A percentile compares a stretch with the other conserved stretches of the same genome.
Conservation (phyloP, 1,140 invertebrate species). For the Eulimnadia texana region DNA sequence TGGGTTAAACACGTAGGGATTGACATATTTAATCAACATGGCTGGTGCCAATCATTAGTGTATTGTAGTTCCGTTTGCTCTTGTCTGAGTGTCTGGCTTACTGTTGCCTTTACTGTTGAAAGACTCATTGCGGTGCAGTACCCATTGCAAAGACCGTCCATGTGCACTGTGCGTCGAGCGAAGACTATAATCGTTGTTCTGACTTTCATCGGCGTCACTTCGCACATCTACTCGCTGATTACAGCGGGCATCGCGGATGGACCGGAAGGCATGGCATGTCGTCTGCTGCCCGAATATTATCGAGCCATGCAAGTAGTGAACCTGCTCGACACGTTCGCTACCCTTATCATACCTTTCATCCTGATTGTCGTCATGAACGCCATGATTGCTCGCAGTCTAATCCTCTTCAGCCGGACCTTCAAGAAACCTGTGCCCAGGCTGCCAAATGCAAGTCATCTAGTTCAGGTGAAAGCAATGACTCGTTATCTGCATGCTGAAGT, state of each 20-base stretch:
- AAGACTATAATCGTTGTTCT: slow-evolving; percentile 33
- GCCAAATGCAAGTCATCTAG: background rate
- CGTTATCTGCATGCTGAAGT: too few species aligned
- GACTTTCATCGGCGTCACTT: slow-evolving; percentile 7
- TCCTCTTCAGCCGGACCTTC: slow-evolving; percentile 33
- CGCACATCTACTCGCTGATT: slow-evolving; percentile 23
- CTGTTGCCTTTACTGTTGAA: slow-evolving; percentile 41
- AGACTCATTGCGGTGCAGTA: slow-evolving; percentile 64
- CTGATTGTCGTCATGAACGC: slow-evolving; percentile 43
- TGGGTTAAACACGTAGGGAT: slow-evolving; percentile 38
- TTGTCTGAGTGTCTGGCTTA: slow-evolving; percentile 30
- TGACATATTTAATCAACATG: slow-evolving; percentile 24
- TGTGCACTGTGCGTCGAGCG: slow-evolving; percentile 63
- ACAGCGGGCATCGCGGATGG: slow-evolving; percentile 24
- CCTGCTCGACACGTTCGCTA: slow-evolving; percentile 39
- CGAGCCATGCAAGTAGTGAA: slow-evolving; percentile 36
- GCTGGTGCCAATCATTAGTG: slow-evolving; percentile 26
- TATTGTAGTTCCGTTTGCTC: slow-evolving; percentile 27
- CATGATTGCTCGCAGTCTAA: slow-evolving; percentile 36
- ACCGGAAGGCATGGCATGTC: slow-evolving; percentile 26
- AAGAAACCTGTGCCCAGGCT: slow-evolving; percentile 14
- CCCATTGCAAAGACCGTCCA: slow-evolving; percentile 52
- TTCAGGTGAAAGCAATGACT: too few species aligned
- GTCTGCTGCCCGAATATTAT: slow-evolving; percentile 31
- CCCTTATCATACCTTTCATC: slow-evolving; percentile 37